phyloP scores from a whole-genome alignment of 2,797 vertebrate genomes.

The Falco biarmicus region DNA sequence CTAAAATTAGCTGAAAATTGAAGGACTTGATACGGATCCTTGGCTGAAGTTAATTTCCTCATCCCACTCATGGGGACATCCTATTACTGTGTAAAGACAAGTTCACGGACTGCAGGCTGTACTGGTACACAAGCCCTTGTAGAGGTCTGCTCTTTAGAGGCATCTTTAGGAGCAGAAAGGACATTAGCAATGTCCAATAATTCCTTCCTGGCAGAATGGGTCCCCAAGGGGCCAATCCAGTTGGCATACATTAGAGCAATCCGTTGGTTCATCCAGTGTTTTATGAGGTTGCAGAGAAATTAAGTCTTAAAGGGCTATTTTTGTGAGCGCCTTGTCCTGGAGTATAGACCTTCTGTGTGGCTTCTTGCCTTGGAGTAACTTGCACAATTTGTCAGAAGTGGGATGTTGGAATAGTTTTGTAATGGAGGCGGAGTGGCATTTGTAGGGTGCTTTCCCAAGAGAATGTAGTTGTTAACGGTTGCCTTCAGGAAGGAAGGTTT shows the following conservation, averaged over 20 bases:
- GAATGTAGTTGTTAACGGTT: neutral
- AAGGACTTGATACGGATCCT: neutral
- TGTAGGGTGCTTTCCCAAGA: neutral
- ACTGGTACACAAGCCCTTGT: neutral
- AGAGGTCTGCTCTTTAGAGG: neutral
- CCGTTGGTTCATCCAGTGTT: fast-evolving
- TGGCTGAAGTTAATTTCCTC: neutral
- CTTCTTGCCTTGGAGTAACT: neutral
- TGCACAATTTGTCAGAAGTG: neutral
- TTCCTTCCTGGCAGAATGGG: neutral
- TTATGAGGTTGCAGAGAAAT: neutral
- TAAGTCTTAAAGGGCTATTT: neutral
- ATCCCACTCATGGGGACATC: neutral
- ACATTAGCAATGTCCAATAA: neutral
- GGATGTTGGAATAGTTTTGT: neutral
- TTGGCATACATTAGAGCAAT: neutral
- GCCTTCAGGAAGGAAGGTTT: neutral
- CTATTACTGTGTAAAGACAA: neutral
- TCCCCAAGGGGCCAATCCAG: neutral
- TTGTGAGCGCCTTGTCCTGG: neutral
- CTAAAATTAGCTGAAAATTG: neutral
- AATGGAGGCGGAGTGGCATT: neutral
- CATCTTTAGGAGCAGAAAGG: neutral
- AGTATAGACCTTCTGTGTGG: neutral
- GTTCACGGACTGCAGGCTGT: neutral